Evolutionary conservation across 2,888 invertebrate species (phyloP), one percentile per base, ranked within the genome.

Genomic region (Syrista parreyssii): DNA sequence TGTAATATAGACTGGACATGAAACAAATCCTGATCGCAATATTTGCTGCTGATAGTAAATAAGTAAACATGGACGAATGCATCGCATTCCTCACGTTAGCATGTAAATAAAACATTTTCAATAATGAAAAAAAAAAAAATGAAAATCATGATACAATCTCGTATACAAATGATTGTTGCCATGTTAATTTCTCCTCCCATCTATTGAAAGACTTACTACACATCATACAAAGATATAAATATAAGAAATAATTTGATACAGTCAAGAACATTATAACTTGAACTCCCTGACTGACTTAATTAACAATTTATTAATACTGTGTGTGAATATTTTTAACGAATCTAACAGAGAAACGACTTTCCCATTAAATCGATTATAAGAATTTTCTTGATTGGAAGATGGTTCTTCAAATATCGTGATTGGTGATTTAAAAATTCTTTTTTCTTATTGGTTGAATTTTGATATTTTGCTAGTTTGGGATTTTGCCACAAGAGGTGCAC

Each of bases 1-100:
- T 79, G 78, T 78, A 80, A 80, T 74, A 78, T 77, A 77, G 75
- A 78, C 33, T 71, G 71, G 32, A 71, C 71, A 33, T 71, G 32
- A 71, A 71, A 71, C 30, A 69, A 69, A 69, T 32, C 30, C 55
- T 23, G 23, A 55, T 23, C 9, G 55, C 55, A 55, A 55, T 55
- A 23, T 55, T 23, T 23, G 55, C 55, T 55, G 15, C 55, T 23
- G 1, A 55, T 55, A 9, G 55, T 55, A 23, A 55, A 55, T 55
- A 55, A 55, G 55, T 55, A 23, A 55, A 23, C 55, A 55, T 55
- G 55, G 55, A 55, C 55, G 23, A 23, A 55, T 23, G 55, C 55
- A 23, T 55, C 23, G 55, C 55, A 55, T 55, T 55, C 55, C 23
- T 55, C 23, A 23, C 23, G 55, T 55, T 40, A 55, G 9, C 23